These are phyloP conservation scores for Ctenochaetus hawaiiensis DNA, from an alignment of 2,797 vertebrate genomes.

Conservation along the genomic window DNA sequence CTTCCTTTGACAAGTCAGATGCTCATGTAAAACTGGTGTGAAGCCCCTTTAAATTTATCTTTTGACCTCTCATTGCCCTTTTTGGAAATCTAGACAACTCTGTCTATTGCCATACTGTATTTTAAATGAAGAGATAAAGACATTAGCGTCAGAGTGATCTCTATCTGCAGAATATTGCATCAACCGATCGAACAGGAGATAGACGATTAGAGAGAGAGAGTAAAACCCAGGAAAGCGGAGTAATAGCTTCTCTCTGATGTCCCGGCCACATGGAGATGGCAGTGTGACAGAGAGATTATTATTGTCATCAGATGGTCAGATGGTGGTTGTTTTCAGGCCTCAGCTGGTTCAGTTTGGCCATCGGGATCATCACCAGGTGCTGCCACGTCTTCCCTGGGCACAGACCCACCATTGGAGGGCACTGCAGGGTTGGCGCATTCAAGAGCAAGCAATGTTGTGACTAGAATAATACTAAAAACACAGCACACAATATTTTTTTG, in stretches of 20 bases:
- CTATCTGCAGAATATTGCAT: conserved; percentile 27
- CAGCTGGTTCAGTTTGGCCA: conserved; percentile 82
- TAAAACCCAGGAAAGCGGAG: conserved; percentile 46
- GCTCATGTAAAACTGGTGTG: background rate
- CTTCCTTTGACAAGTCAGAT: background rate
- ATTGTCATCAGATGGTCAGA: conserved; percentile 82
- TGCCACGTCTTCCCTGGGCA: conserved; percentile 61
- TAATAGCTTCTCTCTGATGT: conserved; percentile 58
- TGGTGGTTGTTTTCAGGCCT: conserved; percentile 82
- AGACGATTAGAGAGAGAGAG: conserved; percentile 34
- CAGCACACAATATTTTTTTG: conserved; percentile 12
- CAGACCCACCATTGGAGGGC: conserved; percentile 75
- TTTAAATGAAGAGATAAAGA: conserved; percentile 3
- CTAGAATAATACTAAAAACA: conserved; percentile 37
- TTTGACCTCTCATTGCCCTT: background rate
- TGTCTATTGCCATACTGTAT: background rate
- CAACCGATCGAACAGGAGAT: conserved; percentile 36
- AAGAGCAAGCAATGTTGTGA: conserved; percentile 28
- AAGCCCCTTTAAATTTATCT: background rate
- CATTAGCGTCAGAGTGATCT: conserved; percentile 5
- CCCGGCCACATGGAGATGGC: conserved; percentile 73
- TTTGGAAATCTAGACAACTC: background rate
- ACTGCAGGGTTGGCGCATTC: conserved; percentile 68
- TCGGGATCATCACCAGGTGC: conserved; percentile 76
- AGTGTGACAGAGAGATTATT: conserved; percentile 71